Percentiles rank a stretch among this genome's conserved stretches.
Conservation (phyloP, 2,888 invertebrate species). For the Diaprepes abbreviatus region DNA sequence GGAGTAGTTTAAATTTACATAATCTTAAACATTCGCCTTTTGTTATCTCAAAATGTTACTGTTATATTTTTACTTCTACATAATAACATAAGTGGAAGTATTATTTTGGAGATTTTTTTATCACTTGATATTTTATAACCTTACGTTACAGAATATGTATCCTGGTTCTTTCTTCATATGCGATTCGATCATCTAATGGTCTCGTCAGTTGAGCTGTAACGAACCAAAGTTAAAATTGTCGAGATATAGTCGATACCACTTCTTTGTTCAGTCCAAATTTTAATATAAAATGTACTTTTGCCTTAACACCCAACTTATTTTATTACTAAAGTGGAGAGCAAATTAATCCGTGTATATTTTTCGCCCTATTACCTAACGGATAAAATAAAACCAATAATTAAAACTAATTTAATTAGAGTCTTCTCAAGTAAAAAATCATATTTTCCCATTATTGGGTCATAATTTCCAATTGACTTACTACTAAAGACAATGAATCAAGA, state of each 20-base stretch:
- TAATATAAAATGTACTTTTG: too few species aligned
- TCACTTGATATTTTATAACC: too few species aligned
- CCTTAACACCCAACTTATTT: too few species aligned
- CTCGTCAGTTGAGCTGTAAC: too few species aligned
- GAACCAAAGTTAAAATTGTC: too few species aligned
- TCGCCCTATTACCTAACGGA: not conserved
- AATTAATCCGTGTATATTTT: not conserved
- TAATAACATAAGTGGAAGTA: not conserved
- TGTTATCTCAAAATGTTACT: not conserved
- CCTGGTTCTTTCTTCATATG: too few species aligned
- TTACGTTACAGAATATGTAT: too few species aligned
- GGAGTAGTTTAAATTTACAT: conserved; percentile 9
- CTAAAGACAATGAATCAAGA: conserved; percentile 15
- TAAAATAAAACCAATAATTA: not conserved
- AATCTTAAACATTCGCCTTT: not conserved
- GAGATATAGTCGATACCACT: too few species aligned
- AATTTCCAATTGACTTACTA: conserved; percentile 17
- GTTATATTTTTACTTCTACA: not conserved
- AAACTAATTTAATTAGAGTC: not conserved
- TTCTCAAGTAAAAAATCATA: conserved; percentile 2
- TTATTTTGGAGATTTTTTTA: too few species aligned
- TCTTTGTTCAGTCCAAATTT: too few species aligned
- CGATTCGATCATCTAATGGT: too few species aligned
- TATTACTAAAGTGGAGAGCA: too few species aligned
- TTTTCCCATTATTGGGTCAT: conserved; percentile 14